Percentiles rank a stretch among this genome's conserved stretches.
These are phyloP conservation scores for Ictidomys tridecemlineatus DNA, from an alignment of 2,113 vertebrate species.

Conservation along the genomic window DNA sequence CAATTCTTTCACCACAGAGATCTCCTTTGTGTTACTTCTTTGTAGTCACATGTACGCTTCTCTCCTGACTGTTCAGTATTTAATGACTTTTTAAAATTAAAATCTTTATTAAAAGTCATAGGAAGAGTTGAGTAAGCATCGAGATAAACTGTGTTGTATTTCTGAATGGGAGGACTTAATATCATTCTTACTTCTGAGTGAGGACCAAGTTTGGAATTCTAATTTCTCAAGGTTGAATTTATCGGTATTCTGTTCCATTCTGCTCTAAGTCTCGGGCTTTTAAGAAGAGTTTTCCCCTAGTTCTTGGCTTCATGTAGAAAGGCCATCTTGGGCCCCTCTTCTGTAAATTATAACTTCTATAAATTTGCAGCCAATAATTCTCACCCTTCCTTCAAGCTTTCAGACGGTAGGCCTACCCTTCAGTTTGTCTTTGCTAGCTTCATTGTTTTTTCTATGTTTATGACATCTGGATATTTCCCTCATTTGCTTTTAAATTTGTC, in stretches of 20 bases:
- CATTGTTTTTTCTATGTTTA: background rate
- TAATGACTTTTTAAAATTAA: slow-evolving; percentile 53
- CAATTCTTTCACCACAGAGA: background rate
- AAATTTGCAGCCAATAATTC: background rate
- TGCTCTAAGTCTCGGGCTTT: background rate
- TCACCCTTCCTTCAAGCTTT: background rate
- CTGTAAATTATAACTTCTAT: background rate
- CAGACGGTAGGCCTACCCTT: background rate
- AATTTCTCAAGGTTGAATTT: slow-evolving; percentile 17
- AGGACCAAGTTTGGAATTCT: slow-evolving; percentile 23
- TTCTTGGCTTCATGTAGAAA: background rate
- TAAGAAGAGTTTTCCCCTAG: background rate
- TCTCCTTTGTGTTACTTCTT: background rate
- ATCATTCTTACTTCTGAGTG: background rate
- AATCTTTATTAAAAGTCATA: slow-evolving; percentile 37
- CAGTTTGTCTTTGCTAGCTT: background rate
- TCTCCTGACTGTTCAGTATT: background rate
- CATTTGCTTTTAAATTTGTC: slow-evolving; percentile 16
- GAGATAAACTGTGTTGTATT: slow-evolving; percentile 24
- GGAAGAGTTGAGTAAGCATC: background rate
- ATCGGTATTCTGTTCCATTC: background rate
- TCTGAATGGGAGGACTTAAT: slow-evolving; percentile 18
- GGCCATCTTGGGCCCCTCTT: background rate
- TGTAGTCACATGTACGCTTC: background rate
- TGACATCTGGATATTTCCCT: slow-evolving; percentile 9